Percentiles rank a stretch among this genome's conserved stretches.
phyloP scores from a whole-genome alignment of 2,888 invertebrate species.

The Dynastes grantii region DNA sequence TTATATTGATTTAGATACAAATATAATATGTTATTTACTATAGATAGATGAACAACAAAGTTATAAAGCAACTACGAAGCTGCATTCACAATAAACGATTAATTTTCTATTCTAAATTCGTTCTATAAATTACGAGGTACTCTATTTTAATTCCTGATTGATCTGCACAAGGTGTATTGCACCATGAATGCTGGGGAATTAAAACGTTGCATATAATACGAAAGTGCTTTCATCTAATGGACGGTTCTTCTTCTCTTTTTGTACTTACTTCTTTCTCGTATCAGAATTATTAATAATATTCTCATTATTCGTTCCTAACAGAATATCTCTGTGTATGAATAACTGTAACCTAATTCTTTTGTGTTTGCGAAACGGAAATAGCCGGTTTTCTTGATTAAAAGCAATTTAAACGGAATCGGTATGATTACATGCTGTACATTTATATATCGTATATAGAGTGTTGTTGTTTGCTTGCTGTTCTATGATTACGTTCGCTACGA shows the following conservation, averaged over 20 bases:
- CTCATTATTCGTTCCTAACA: conserved; percentile 10
- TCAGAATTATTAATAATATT: conserved; percentile 31
- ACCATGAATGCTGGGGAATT: background rate
- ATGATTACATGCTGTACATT: conserved; percentile 14
- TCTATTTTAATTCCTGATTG: background rate
- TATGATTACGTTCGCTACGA: conserved; percentile 27
- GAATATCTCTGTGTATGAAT: background rate
- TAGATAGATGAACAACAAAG: background rate
- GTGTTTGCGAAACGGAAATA: conserved; percentile 36
- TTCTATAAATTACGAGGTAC: conserved; percentile 19
- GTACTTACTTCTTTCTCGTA: conserved; percentile 3
- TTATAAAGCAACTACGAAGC: background rate
- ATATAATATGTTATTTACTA: conserved; percentile 12
- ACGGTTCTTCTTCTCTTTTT: background rate
- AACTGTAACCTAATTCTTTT: conserved; percentile 36
- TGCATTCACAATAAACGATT: conserved; percentile 8
- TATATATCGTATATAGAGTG: background rate
- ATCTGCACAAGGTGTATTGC: background rate
- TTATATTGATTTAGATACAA: conserved; percentile 15
- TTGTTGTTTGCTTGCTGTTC: background rate
- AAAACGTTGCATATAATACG: background rate
- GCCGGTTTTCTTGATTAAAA: conserved; percentile 37
- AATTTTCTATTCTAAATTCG: conserved; percentile 10
- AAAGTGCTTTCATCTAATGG: background rate
- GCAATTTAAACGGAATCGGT: conserved; percentile 30